Base-by-base conservation (phyloP, 2,888 invertebrate genomes). In the Empis livida region DNA sequence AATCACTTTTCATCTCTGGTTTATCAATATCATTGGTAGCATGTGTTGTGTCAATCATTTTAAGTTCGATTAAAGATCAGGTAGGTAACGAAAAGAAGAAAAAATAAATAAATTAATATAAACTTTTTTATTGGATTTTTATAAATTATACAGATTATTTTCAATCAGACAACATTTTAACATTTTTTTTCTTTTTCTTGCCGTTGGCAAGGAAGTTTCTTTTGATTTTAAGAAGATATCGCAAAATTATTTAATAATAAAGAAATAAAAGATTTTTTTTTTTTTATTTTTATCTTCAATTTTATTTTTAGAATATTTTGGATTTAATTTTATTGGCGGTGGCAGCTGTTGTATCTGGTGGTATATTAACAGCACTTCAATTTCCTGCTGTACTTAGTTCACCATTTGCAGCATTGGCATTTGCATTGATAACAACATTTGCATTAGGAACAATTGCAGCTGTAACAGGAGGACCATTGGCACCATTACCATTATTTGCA, bases 401-500 rank as follows among this genome's bases (percentile, higher is more conserved):
- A 42, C 68, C 68, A 40, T 63, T 61, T 44, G 68, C 69, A 13
- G 69, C 70, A 38, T 53, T 69, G 54, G 59, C 64, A 23, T 68
- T 69, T 57, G 68, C 69, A 47, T 59, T 66, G 52, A 59, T 64
- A 52, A 65, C 68, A 51, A 68, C 69, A 49, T 66, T 65, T 50
- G 63, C 65, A 37, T 54, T 69, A 53, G 70, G 68, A 35, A 63
- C 62, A 44, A 64, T 68, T 53, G 67, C 68, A 44, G 64, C 67
- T 51, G 61, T 67, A 47, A 67, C 67, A 13, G 68, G 67, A 45
- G 63, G 58, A 39, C 58, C 61, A 48, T 55, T 70, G 53, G 70
- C 70, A 16, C 67, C 69, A 17, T 53, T 70, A 55, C 83, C 87
- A 1, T 73, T 89, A 37, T 90, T 88, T 61, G 82, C 84, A 30